These are phyloP conservation scores for Acanthosepion lycidas DNA, from an alignment of 2,888 invertebrate genomes.

Conservation along the genomic window DNA sequence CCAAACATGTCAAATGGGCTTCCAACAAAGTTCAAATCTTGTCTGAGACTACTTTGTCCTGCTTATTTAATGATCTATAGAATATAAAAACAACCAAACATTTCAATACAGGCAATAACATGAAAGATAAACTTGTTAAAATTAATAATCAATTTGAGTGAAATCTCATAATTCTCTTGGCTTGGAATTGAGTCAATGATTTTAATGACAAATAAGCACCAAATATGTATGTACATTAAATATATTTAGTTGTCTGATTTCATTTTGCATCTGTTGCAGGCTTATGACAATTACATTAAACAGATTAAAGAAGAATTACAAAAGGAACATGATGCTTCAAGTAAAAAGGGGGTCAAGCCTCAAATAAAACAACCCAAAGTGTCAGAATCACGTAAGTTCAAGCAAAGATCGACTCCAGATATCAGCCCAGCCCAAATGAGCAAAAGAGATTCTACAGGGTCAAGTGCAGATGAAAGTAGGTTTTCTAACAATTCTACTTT, in stretches of 20 bases:
- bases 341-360: conserved; percentile 70
- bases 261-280: conserved; percentile 58
- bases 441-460: conserved; percentile 14
- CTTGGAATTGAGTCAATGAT: no score
- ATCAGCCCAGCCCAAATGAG: conserved; percentile 53
- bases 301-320: conserved; percentile 72
- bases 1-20: no score
- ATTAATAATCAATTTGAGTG: no score
- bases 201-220: no score
- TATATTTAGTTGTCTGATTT: background rate
- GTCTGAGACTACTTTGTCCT: no score
- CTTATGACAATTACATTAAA: conserved; percentile 73
- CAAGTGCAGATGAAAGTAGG: conserved; percentile 35
- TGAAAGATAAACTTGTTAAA: no score
- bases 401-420: conserved; percentile 15
- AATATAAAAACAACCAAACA: no score
- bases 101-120: no score
- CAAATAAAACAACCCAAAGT: conserved; percentile 76
- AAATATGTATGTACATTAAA: no score
- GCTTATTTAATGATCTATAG: no score
- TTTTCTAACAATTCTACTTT: background rate
- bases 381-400: conserved; percentile 50
- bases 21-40: no score
- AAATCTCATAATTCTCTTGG: no score
- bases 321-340: conserved; percentile 71